These are phyloP conservation scores for Phrynosoma blainvillii DNA, from an alignment of 2,113 vertebrate species.

Conservation along the genomic window DNA sequence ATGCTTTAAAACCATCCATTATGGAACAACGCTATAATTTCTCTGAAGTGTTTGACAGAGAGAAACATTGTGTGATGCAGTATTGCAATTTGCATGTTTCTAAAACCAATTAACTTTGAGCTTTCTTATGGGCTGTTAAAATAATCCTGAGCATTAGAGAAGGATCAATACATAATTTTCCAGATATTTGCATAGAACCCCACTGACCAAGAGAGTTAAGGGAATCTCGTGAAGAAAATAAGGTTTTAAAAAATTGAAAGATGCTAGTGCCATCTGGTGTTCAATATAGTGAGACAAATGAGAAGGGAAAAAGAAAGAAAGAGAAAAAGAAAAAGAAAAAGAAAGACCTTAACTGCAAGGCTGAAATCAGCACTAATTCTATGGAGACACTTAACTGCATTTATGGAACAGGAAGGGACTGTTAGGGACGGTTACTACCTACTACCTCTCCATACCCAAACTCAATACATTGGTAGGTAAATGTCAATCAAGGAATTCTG, in stretches of 20 bases:
- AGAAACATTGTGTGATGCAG: fast-evolving
- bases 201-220: neutral
- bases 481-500: too few species aligned
- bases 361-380: neutral
- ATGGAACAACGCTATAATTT: conserved; percentile 1
- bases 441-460: too few species aligned
- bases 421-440: too few species aligned
- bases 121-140: fast-evolving
- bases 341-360: neutral
- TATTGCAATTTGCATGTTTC: fast-evolving
- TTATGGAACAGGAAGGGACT: too few species aligned
- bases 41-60: neutral
- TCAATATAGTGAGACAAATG: neutral
- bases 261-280: conserved; percentile 60
- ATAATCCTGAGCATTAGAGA: fast-evolving
- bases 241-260: neutral
- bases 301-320: neutral
- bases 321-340: too few species aligned
- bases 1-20: neutral
- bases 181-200: neutral
- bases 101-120: conserved; percentile 5
- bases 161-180: neutral
- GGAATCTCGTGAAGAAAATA: neutral
- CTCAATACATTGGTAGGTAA: too few species aligned
- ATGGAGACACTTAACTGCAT: neutral